Percentiles rank a stretch among this genome's conserved stretches.
Evolutionary conservation across 2,797 vertebrate genomes (phyloP).

Genomic region (Garrulus glandarius): DNA sequence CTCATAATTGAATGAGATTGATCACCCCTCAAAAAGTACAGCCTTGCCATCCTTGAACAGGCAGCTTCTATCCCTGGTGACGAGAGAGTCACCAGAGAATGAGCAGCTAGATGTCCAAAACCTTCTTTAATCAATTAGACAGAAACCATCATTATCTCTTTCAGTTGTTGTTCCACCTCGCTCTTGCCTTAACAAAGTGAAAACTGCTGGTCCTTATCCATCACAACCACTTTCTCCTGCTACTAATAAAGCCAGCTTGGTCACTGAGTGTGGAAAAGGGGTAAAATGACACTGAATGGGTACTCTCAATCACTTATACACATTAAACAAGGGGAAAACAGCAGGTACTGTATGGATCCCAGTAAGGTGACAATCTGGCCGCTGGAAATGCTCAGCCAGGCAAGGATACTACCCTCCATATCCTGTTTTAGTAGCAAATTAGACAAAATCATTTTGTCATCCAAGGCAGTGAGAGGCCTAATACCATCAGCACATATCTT

Average conservation of each 20-base stretch:
- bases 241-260: neutral
- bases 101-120: neutral
- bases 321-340: neutral
- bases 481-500: neutral
- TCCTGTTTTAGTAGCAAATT: neutral
- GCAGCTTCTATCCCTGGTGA: neutral
- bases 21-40: neutral
- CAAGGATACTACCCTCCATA: neutral
- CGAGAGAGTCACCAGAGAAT: neutral
- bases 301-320: neutral
- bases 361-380: neutral
- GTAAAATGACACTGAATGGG: neutral
- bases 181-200: neutral
- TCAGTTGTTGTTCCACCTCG: neutral
- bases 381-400: neutral
- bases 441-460: neutral
- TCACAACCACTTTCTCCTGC: neutral
- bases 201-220: neutral
- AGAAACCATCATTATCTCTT: neutral
- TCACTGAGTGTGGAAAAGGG: accelerated
- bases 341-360: neutral
- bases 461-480: neutral
- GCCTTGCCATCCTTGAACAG: neutral
- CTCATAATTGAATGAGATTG: neutral
- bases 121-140: neutral